Base-by-base conservation (phyloP, 2,888 invertebrate species). In the Electrophaes corylata region DNA sequence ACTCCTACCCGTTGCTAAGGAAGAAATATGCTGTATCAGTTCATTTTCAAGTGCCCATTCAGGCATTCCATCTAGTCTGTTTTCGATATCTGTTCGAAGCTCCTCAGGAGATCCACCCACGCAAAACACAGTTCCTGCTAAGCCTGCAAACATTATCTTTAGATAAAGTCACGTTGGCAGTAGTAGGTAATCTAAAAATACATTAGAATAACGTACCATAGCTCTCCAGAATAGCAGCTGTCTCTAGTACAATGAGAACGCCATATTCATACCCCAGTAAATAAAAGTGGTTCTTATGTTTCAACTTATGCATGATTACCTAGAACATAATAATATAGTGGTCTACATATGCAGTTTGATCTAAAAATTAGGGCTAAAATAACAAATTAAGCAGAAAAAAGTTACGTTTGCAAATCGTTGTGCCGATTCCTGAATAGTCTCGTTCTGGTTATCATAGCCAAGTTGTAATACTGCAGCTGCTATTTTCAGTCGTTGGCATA, bases 241-340 rank as follows among this genome's bases (percentile, higher is more conserved):
- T 72, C 64, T 86, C 85, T 11, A 86, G 48, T 1, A 76, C 83
- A 3, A 81, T 65, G 2, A 69, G 19, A 1, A 79, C 74, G 0
- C 86, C 86, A 47, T 71, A 75, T 58, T 85, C 85, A 53, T 81
- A 84, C 0, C 84, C 86, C 49, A 84, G 44, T 6, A 86, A 57
- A 55, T 80, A 83, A 57, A 83, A 86, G n/a, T 68, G 67, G 6
- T 73, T 66, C 14, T 70, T 70, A 18, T 68, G 81, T 81, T 70
- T 80, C 51, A n/a, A 71, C 71, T 50, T 57, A 19, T 57, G 41
- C 29, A 57, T 14, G 12, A 57, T 57, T n/a, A 57, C 37, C 57
- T 57, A 41, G n/a, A 51, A 57, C 1, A 39, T 2, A 18, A 29
- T 12, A 8, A 37, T 1, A 5, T 23, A 1, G 14, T 16, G 0